phyloP scores from a whole-genome alignment of 2,797 vertebrate genomes.

The Brachymystax lenok region DNA sequence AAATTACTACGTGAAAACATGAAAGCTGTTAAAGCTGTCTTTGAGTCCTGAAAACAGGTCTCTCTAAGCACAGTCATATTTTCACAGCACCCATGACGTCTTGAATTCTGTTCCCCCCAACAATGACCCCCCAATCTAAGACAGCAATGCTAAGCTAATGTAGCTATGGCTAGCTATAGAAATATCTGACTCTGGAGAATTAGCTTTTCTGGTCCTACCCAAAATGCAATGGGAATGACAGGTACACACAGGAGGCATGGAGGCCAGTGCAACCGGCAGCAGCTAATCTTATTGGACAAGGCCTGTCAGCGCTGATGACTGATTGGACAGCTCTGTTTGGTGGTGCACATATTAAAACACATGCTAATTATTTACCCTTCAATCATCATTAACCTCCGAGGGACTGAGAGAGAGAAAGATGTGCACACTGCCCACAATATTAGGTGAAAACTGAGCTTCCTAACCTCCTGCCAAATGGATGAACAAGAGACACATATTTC shows the following conservation, averaged over 20 bases:
- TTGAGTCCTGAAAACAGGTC: background rate
- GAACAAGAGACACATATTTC: no score
- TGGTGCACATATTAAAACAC: slow-evolving; percentile 67
- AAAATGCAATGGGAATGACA: slow-evolving; percentile 57
- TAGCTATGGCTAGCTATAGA: background rate
- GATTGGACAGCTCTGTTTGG: slow-evolving; percentile 60
- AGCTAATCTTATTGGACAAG: slow-evolving; percentile 73
- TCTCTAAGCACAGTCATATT: slow-evolving; percentile 5
- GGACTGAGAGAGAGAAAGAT: no score
- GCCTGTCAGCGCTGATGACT: slow-evolving; percentile 68
- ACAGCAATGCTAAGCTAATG: background rate
- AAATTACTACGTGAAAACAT: background rate
- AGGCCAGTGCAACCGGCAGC: background rate
- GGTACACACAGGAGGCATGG: slow-evolving; percentile 65
- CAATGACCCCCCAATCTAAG: slow-evolving; percentile 11
- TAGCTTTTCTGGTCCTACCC: slow-evolving; percentile 2
- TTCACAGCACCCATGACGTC: no score
- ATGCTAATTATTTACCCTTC: slow-evolving; percentile 71
- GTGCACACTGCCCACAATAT: background rate
- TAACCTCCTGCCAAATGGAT: no score
- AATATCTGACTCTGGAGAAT: background rate
- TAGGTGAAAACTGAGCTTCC: no score
- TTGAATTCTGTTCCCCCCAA: slow-evolving; percentile 32
- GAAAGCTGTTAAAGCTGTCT: background rate
- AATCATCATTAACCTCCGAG: slow-evolving; percentile 60